Evolutionary conservation across 1,140 invertebrate species (phyloP).

Genomic region (Harlomillsia oculata): DNA sequence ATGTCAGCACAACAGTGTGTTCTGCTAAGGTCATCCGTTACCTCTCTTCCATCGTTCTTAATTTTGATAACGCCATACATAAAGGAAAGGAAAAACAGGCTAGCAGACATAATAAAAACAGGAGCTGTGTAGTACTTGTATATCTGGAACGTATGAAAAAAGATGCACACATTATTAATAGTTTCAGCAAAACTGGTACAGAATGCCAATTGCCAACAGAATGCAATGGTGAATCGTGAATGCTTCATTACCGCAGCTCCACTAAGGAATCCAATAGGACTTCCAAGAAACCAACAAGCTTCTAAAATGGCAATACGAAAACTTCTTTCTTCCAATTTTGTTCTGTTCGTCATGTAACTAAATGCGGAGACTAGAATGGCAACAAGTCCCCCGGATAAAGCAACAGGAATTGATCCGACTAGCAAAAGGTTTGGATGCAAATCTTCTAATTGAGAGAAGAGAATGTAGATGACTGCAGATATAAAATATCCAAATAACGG

Average conservation of each 20-base stretch:
- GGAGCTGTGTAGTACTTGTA: slow-evolving; percentile 3
- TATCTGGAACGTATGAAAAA: slow-evolving; percentile 6
- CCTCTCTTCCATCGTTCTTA: neutral
- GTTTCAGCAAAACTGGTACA: neutral
- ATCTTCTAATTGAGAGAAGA: slow-evolving; percentile 1
- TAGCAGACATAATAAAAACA: slow-evolving; percentile 12
- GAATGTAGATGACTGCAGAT: neutral
- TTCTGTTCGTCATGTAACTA: slow-evolving; percentile 13
- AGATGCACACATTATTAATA: neutral
- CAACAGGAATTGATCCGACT: slow-evolving; percentile 14
- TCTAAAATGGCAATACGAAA: slow-evolving; percentile 21
- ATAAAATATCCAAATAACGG: slow-evolving; percentile 15
- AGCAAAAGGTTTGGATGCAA: slow-evolving; percentile 10
- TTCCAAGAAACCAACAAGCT: slow-evolving; percentile 13
- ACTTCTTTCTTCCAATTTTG: slow-evolving; percentile 10
- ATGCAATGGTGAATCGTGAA: neutral
- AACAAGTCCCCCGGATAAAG: slow-evolving; percentile 18
- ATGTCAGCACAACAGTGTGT: neutral
- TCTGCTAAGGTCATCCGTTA: neutral
- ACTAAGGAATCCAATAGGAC: slow-evolving; percentile 5
- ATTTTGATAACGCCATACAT: slow-evolving; percentile 1
- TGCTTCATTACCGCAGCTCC: slow-evolving; percentile 1
- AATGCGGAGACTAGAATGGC: slow-evolving; percentile 13
- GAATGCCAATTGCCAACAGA: neutral
- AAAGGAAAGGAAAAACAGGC: slow-evolving; percentile 4